A percentile compares a stretch with the other conserved stretches of the same genome.
These are phyloP conservation scores for Paedocypris sp. DNA, from an alignment of 2,113 vertebrate species.

Conservation along the genomic window DNA sequence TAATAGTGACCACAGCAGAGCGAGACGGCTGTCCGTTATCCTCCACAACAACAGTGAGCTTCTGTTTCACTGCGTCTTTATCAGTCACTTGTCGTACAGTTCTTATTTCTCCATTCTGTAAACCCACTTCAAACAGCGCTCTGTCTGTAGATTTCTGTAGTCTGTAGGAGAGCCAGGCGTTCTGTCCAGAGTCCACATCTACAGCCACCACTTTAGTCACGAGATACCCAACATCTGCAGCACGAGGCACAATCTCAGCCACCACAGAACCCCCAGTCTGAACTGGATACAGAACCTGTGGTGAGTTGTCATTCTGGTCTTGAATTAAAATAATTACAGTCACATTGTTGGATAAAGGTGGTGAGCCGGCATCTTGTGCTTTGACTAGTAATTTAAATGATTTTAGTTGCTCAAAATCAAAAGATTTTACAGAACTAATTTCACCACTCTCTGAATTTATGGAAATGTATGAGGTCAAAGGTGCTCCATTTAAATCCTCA, in stretches of 20 bases:
- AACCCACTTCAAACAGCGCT: slow-evolving; percentile 60
- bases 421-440: slow-evolving; percentile 46
- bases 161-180: slow-evolving; percentile 66
- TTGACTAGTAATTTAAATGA: slow-evolving; percentile 47
- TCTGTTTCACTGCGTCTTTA: slow-evolving; percentile 59
- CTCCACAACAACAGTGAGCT: slow-evolving; percentile 57
- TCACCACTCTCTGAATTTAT: slow-evolving; percentile 60
- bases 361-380: slow-evolving; percentile 61
- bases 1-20: slow-evolving; percentile 57
- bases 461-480: slow-evolving; percentile 47
- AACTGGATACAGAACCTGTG: slow-evolving; percentile 61
- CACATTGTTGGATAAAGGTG: slow-evolving; percentile 54
- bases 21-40: slow-evolving; percentile 61
- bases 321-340: slow-evolving; percentile 54
- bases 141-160: slow-evolving; percentile 61
- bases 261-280: slow-evolving; percentile 47
- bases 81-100: slow-evolving; percentile 55
- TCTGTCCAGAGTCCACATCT: slow-evolving; percentile 64
- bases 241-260: slow-evolving; percentile 60
- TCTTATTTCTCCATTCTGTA: slow-evolving; percentile 65
- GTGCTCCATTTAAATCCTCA: slow-evolving; percentile 42
- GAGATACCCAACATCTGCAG: slow-evolving; percentile 62
- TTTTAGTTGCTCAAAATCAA: slow-evolving; percentile 64
- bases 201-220: slow-evolving; percentile 61
- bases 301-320: slow-evolving; percentile 68